phyloP scores from a whole-genome alignment of 2,113 vertebrate species.

The Callospermophilus lateralis region DNA sequence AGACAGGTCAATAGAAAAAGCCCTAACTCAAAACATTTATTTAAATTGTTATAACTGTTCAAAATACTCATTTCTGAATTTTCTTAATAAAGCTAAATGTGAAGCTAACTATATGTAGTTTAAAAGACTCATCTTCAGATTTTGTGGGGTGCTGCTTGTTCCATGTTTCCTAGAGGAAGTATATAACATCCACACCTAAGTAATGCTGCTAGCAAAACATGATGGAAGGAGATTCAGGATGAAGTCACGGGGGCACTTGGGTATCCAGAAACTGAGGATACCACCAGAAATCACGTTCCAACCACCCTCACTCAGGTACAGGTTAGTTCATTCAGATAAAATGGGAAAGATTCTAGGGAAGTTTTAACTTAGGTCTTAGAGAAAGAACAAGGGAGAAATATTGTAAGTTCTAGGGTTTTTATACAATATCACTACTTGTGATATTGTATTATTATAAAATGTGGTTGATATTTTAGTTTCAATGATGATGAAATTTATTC shows the following conservation, averaged over 20 bases:
- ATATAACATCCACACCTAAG: neutral
- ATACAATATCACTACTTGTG: neutral
- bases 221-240: neutral
- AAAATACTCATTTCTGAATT: slow-evolving; percentile 25
- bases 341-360: neutral
- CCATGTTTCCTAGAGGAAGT: neutral
- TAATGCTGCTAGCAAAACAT: neutral
- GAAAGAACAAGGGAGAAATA: neutral
- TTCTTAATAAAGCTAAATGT: slow-evolving; percentile 15
- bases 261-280: neutral
- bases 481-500: neutral
- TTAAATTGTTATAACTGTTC: neutral
- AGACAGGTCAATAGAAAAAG: slow-evolving; percentile 39
- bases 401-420: neutral
- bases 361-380: neutral
- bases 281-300: neutral
- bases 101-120: neutral
- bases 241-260: neutral
- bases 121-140: neutral
- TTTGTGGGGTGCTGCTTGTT: neutral
- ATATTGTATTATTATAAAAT: neutral
- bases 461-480: neutral
- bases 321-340: neutral
- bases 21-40: slow-evolving; percentile 18
- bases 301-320: neutral